Evolutionary conservation across 2,888 invertebrate species (phyloP), one percentile per base, ranked within the genome.

Genomic region (Harpagoxenus sublaevis): DNA sequence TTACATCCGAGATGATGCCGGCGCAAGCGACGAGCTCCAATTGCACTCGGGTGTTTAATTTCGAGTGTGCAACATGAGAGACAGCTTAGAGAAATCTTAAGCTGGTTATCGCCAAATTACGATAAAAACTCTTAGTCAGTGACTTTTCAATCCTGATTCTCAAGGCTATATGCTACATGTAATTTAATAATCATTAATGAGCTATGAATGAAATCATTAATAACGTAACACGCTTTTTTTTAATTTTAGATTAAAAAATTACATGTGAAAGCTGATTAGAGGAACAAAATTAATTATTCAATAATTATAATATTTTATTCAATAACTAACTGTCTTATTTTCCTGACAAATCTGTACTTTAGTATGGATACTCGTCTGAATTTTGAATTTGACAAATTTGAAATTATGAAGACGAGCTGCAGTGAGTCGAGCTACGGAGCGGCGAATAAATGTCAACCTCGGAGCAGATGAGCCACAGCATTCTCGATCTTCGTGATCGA

Each of bases 401-500:
- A 74, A 87, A 83, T 89, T 82, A 79, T 55, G 79, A 84, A 73
- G 63, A 62, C 75, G 77, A 63, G 71, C 55, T 79, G 84, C 86
- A 89, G 86, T 90, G 89, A 89, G 62, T 77, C 35, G 81, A 85
- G 86, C 84, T 78, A 88, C 85, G 74, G 75, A 88, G 77, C 70
- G 57, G 83, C 23, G 88, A 86, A 91, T 92, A 91, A 91, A 92
- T 91, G 92, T 92, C 91, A 91, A 89, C 84, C 82, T 42, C 79
- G 62, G 71, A 85, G 82, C 85, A 85, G 86, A 85, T 55, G 83
- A 86, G 86, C 84, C 84, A 88, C 83, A 23, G 87, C 89, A 91
- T 87, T 88, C 92, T 84, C 74, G 45, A 60, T 90, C 84, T 75
- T 87, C 87, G 82, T 84, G 87, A 75, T 83, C 77, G 78, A 84